Base-by-base conservation (phyloP, 2,888 invertebrate species). In the Agriopis marginaria region DNA sequence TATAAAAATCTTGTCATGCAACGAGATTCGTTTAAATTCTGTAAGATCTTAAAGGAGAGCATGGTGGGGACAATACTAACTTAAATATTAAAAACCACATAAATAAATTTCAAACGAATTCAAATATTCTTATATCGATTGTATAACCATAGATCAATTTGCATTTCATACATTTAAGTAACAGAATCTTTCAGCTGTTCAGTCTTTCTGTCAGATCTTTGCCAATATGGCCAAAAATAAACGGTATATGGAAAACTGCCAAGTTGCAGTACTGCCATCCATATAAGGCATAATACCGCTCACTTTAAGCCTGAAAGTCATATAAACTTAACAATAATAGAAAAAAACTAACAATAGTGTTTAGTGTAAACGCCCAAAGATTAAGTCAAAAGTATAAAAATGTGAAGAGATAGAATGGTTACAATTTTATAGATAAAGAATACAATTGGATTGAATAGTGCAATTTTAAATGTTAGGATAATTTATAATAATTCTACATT, bases 401-500 rank as follows among this genome's bases (percentile, higher is more conserved):
- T 17, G 17, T 59, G 53, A 54, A 59, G 55, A 63, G 42, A 63
- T 39, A 53, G 40, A 54, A 55, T 59, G 40, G 7, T 47, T 53
- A 68, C 58, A n/a, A 17, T 68, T 53, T 67, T 63, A 59, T n/a
- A 10, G 44, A 17, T 63, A 63, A 40, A 63, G 32, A 53, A 7
- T 59, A 63, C 50, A 59, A 53, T 55, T 61, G 50, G 49, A 63
- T 68, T 54, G 59, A 64, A 61, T 64, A 56, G 64, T 70, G 66
- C 70, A 70, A 60, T 70, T 70, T 67, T 51, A 58, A 14, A 58
- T 64, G 47, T 60, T 54, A 39, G 60, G 61, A 62, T 65, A 64
- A 60, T 65, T 61, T 51, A 67, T 74, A 74, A 67, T 74, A 74
- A 45, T 79, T 83, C 85, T 82, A 81, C 79, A 82, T 82, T 77